Conservation (phyloP, 1,140 invertebrate species). For the Pogonomyrmex californicus region DNA sequence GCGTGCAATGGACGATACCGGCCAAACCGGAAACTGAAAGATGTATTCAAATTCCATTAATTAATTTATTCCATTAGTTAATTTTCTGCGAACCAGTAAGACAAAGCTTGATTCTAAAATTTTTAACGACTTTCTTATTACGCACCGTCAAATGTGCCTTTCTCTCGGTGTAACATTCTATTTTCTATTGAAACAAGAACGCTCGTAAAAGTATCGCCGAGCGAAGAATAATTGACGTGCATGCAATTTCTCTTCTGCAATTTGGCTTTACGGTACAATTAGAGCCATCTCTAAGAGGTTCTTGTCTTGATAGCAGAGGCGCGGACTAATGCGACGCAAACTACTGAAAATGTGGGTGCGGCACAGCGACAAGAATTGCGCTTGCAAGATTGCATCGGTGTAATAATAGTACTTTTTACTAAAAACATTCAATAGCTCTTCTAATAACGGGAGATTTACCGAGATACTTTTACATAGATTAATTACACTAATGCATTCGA, state of each 20-base stretch:
- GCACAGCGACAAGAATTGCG: constrained; percentile 9
- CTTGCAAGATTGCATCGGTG: not conserved
- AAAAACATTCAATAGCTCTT: not conserved
- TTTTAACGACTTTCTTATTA: constrained; percentile 17
- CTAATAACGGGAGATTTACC: constrained; percentile 2
- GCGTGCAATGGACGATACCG: not conserved
- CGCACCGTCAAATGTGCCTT: constrained; percentile 35
- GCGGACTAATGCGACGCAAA: constrained; percentile 45
- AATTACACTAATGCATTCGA: constrained; percentile 34
- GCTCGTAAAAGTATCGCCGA: constrained; percentile 46
- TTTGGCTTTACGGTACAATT: constrained; percentile 45
- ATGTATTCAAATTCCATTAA: not conserved
- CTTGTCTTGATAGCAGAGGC: constrained; percentile 22
- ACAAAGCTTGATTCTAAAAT: not conserved
- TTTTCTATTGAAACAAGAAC: constrained; percentile 38
- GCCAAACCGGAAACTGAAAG: not conserved
- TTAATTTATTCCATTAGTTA: no score
- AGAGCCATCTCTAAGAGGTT: constrained; percentile 38
- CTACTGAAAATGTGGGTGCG: constrained; percentile 40
- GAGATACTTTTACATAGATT: not conserved
- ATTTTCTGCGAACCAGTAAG: constrained; percentile 9
- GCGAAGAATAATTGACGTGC: constrained; percentile 39
- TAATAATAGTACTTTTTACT: not conserved
- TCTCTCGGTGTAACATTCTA: not conserved
- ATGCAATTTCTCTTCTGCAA: constrained; percentile 18